A percentile compares a stretch with the other conserved stretches of the same genome.
These are phyloP conservation scores for Eupeodes corollae DNA, from an alignment of 1,140 invertebrate genomes.

Conservation along the genomic window DNA sequence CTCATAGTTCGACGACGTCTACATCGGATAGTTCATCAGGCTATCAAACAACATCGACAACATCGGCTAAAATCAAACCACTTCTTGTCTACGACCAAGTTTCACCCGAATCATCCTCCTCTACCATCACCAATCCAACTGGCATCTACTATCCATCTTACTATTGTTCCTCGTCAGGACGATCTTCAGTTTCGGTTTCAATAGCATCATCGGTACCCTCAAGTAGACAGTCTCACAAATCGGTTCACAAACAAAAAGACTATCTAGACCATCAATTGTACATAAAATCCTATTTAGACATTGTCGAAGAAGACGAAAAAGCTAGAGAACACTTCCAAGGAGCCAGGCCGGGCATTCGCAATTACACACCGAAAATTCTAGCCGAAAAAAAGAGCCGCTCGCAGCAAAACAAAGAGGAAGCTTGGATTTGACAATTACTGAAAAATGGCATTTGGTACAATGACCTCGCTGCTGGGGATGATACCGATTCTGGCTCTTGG, in stretches of 20 bases:
- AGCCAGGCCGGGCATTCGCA: conserved; percentile 47
- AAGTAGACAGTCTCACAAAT: conserved; percentile 37
- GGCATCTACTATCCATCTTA: conserved; percentile 34
- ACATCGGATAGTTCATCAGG: neutral
- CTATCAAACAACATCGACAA: conserved; percentile 11
- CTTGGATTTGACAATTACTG: conserved; percentile 38
- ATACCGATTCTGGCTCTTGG: conserved; percentile 68
- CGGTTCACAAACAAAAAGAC: conserved; percentile 42
- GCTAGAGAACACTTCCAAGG: conserved; percentile 36
- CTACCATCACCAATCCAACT: conserved; percentile 1
- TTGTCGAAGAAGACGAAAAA: conserved; percentile 39
- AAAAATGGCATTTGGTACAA: conserved; percentile 36
- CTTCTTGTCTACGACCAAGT: neutral
- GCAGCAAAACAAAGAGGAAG: conserved; percentile 20
- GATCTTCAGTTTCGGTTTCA: conserved; percentile 26
- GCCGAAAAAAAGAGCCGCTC: conserved; percentile 23
- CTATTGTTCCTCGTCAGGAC: conserved; percentile 22
- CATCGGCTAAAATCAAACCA: conserved; percentile 3
- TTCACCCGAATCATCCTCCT: conserved; percentile 14
- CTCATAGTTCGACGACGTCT: conserved; percentile 5
- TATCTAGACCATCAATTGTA: conserved; percentile 48
- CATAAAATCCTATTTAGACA: conserved; percentile 48
- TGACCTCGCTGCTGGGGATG: conserved; percentile 52
- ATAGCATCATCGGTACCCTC: conserved; percentile 20
- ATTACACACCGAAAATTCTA: conserved; percentile 54